Evolutionary conservation across 2,113 vertebrate genomes (phyloP).

Genomic region (Spea multiplicata): DNA sequence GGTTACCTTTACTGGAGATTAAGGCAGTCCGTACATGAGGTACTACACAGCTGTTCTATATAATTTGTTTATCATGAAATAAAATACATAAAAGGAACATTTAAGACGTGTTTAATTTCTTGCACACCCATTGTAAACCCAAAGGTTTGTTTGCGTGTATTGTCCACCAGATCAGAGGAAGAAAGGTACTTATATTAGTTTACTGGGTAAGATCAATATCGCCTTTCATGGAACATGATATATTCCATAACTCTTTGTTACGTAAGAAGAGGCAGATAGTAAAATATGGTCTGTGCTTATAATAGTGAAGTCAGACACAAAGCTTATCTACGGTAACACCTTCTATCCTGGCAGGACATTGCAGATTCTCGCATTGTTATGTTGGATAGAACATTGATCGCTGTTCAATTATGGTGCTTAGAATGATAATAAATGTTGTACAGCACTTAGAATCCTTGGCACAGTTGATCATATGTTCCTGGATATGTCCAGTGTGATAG

Average conservation of each 20-base stretch:
- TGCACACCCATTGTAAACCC: background rate
- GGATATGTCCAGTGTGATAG: too few relatives aligned
- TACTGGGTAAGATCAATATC: background rate
- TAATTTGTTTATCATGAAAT: background rate
- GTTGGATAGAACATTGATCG: too few relatives aligned
- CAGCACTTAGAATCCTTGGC: too few relatives aligned
- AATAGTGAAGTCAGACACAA: background rate
- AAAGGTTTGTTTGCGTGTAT: background rate
- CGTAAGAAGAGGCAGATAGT: background rate
- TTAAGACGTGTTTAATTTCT: background rate
- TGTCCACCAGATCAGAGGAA: background rate
- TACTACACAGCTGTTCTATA: background rate
- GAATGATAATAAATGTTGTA: too few relatives aligned
- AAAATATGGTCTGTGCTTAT: background rate
- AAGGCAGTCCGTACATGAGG: background rate
- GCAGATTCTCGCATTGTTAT: too few relatives aligned
- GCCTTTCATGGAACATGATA: background rate
- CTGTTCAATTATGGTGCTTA: too few relatives aligned
- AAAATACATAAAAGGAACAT: background rate
- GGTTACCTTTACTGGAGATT: background rate
- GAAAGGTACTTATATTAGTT: background rate
- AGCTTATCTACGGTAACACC: too few relatives aligned
- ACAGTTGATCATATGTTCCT: too few relatives aligned
- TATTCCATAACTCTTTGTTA: background rate
- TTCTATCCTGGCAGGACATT: too few relatives aligned